Evolutionary conservation across 1,140 invertebrate genomes (phyloP).

Genomic region (Oreohelix idahoensis): DNA sequence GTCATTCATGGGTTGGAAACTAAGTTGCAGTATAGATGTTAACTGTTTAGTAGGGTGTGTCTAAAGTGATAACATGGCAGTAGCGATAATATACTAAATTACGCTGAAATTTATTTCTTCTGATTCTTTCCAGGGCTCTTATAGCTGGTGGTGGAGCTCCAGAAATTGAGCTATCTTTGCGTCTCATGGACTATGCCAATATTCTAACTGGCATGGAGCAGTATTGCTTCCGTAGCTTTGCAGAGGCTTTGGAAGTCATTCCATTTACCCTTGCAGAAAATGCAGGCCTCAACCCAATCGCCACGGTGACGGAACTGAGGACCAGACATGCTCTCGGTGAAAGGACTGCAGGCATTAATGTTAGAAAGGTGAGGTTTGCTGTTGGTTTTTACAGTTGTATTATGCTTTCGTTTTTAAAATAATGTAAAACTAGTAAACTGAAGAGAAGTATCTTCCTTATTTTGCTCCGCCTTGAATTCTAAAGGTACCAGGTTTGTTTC

Average conservation of each 20-base stretch:
- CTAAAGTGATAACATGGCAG: no score
- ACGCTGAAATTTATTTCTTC: no score
- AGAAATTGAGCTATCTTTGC: constrained; percentile 93
- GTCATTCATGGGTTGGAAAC: no score
- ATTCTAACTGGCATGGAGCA: constrained; percentile 91
- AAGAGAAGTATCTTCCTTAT: no score
- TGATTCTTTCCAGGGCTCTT: constrained; percentile 78
- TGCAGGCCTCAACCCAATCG: constrained; percentile 97
- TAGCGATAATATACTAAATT: no score
- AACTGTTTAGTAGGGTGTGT: no score
- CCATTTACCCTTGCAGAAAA: constrained; percentile 99
- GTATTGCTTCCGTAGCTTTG: constrained; percentile 94
- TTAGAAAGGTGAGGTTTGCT: constrained; percentile 81
- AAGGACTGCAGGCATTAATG: constrained; percentile 93
- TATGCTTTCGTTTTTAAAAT: no score
- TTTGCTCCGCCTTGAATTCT: no score
- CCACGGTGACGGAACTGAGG: constrained; percentile 96
- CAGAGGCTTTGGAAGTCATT: constrained; percentile 96
- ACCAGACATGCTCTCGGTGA: constrained; percentile 92
- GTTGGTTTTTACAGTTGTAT: no score
- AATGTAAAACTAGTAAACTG: no score
- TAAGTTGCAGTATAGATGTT: no score
- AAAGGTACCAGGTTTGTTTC: no score
- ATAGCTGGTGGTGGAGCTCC: constrained; percentile 97
- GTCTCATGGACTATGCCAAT: constrained; percentile 87